Percentiles rank a stretch among this genome's conserved stretches.
These are phyloP conservation scores for Horisme vitalbata DNA, from an alignment of 2,888 invertebrate species.

Conservation along the genomic window DNA sequence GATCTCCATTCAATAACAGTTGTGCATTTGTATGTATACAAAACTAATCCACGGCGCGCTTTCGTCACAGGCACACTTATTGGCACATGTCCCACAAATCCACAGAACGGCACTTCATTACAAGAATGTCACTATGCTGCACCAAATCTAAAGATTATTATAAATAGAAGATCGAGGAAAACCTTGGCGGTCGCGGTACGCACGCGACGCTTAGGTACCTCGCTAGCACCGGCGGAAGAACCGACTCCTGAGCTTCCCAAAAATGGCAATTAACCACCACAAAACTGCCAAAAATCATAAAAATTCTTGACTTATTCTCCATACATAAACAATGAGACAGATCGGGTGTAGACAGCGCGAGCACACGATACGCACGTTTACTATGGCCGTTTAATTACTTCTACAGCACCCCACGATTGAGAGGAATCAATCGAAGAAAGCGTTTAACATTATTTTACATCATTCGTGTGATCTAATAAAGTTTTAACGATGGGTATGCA, in stretches of 20 bases:
- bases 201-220: slow-evolving; percentile 52
- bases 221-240: slow-evolving; percentile 46
- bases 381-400: slow-evolving; percentile 75
- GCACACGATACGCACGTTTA: slow-evolving; percentile 79
- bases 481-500: slow-evolving; percentile 77
- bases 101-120: slow-evolving; percentile 75
- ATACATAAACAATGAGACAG: slow-evolving; percentile 83
- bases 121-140: slow-evolving; percentile 79
- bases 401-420: slow-evolving; percentile 54
- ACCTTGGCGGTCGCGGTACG: slow-evolving; percentile 67
- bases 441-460: slow-evolving; percentile 76
- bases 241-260: slow-evolving; percentile 49
- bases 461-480: slow-evolving; percentile 80
- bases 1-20: slow-evolving; percentile 46
- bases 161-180: slow-evolving; percentile 74
- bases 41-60: slow-evolving; percentile 55
- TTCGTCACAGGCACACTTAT: slow-evolving; percentile 74
- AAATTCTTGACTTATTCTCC: slow-evolving; percentile 79
- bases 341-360: slow-evolving; percentile 78
- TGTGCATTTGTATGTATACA: slow-evolving; percentile 69
- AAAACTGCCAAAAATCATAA: slow-evolving; percentile 67
- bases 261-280: slow-evolving; percentile 65
- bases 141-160: slow-evolving; percentile 77
- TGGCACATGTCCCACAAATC: slow-evolving; percentile 80
- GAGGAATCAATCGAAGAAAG: slow-evolving; percentile 62